Conservation (phyloP, 2,797 vertebrate species). For the Gobio occitaniae region DNA sequence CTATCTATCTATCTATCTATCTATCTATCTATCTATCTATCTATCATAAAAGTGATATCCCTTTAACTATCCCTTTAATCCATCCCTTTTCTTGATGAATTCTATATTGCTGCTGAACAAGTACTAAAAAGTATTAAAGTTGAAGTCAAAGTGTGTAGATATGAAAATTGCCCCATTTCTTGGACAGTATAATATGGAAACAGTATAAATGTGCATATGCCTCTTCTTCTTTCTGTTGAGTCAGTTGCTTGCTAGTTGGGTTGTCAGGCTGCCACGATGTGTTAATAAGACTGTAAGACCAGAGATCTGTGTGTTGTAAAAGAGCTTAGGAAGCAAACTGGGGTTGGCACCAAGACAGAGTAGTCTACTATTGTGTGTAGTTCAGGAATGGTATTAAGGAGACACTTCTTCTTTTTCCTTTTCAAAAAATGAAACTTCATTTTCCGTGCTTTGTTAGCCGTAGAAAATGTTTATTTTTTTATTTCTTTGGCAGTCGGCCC, state of each 20-base stretch:
- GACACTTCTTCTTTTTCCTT: background rate
- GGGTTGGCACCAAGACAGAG: background rate
- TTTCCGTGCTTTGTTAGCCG: background rate
- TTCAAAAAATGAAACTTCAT: background rate
- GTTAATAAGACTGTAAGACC: background rate
- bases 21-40: too few relatives aligned
- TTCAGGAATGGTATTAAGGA: background rate
- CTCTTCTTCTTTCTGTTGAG: background rate
- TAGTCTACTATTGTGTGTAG: background rate
- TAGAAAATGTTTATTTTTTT: background rate
- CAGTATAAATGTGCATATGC: background rate
- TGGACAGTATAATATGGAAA: background rate
- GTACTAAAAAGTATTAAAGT: background rate
- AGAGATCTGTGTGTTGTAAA: constrained; percentile 2
- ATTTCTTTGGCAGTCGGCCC: background rate
- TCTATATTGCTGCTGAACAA: background rate
- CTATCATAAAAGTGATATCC: too few relatives aligned
- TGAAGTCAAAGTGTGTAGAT: background rate
- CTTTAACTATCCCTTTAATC: too few relatives aligned
- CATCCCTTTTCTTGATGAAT: background rate
- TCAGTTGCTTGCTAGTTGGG: constrained; percentile 3
- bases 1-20: too few relatives aligned
- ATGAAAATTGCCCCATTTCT: background rate
- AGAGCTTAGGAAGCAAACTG: constrained; percentile 2
- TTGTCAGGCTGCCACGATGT: background rate